These are phyloP conservation scores for Diplazon laetatorius DNA, from an alignment of 2,888 invertebrate genomes.

Conservation along the genomic window DNA sequence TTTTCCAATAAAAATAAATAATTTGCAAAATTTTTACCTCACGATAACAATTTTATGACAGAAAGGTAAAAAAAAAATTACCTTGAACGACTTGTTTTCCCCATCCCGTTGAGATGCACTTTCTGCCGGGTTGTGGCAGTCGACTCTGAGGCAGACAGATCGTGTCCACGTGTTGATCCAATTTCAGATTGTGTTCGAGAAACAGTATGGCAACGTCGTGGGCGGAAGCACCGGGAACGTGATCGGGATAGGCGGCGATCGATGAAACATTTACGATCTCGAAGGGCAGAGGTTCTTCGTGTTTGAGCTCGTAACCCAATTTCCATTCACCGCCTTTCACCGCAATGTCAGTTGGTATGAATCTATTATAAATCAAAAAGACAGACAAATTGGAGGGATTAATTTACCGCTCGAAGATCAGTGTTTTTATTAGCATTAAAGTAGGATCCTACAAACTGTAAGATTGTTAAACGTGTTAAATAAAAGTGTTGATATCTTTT, in stretches of 20 bases:
- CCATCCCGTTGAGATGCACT: conserved; percentile 92
- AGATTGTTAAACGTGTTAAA: no score
- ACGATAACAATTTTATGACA: background rate
- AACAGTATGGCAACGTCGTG: conserved; percentile 90
- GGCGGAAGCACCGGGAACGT: conserved; percentile 85
- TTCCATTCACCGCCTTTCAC: conserved; percentile 94
- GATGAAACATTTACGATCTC: conserved; percentile 89
- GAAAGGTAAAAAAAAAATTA: conserved; percentile 79
- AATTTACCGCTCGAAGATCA: background rate
- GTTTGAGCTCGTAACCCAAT: conserved; percentile 87
- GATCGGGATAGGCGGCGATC: conserved; percentile 89
- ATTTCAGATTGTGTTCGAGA: conserved; percentile 84
- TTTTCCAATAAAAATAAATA: conserved; percentile 2
- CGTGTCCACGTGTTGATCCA: conserved; percentile 89
- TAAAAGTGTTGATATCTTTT: no score
- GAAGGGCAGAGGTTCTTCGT: conserved; percentile 90
- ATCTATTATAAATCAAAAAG: conserved; percentile 80
- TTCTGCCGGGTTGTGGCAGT: conserved; percentile 81
- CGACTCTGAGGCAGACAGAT: conserved; percentile 86
- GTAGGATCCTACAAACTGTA: no score
- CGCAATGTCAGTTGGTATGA: conserved; percentile 87
- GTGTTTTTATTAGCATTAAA: no score
- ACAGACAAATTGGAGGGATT: background rate
- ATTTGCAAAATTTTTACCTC: background rate
- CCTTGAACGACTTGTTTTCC: conserved; percentile 91